These are phyloP conservation scores for Platerodrilus igneus DNA, from an alignment of 2,888 invertebrate species.

Conservation along the genomic window DNA sequence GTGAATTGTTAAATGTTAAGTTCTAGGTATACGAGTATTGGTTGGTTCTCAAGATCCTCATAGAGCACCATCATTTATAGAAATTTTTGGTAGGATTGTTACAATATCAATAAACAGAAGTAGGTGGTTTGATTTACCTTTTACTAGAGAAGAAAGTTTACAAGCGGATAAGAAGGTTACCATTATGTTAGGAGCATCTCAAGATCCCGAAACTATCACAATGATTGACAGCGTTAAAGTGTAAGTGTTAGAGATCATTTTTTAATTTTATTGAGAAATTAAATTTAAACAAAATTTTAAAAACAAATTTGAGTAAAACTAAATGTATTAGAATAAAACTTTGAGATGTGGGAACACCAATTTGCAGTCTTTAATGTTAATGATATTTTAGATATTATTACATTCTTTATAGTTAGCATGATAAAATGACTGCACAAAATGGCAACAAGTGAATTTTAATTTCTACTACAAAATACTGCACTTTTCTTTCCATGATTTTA, in stretches of 20 bases:
- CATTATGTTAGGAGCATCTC: conserved; percentile 77
- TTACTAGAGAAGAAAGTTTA: conserved; percentile 89
- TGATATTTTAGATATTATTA: too few relatives aligned
- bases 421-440: too few relatives aligned
- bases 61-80: conserved; percentile 71
- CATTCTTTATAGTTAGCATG: too few relatives aligned
- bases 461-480: too few relatives aligned
- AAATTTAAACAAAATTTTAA: neutral
- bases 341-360: too few relatives aligned
- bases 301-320: too few relatives aligned
- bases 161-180: conserved; percentile 88
- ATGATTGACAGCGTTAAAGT: conserved; percentile 93
- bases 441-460: too few relatives aligned
- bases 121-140: conserved; percentile 93
- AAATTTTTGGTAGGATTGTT: conserved; percentile 71
- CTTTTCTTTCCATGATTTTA: too few relatives aligned
- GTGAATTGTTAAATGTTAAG: neutral
- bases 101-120: conserved; percentile 67
- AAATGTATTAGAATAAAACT: too few relatives aligned
- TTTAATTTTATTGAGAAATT: neutral
- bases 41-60: conserved; percentile 80
- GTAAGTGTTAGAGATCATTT: conserved; percentile 44
- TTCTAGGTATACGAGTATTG: conserved; percentile 70
- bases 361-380: too few relatives aligned
- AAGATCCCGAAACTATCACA: conserved; percentile 81